phyloP scores from a whole-genome alignment of 92 coral and sea anemone species.

The Micromussa lordhowensis region DNA sequence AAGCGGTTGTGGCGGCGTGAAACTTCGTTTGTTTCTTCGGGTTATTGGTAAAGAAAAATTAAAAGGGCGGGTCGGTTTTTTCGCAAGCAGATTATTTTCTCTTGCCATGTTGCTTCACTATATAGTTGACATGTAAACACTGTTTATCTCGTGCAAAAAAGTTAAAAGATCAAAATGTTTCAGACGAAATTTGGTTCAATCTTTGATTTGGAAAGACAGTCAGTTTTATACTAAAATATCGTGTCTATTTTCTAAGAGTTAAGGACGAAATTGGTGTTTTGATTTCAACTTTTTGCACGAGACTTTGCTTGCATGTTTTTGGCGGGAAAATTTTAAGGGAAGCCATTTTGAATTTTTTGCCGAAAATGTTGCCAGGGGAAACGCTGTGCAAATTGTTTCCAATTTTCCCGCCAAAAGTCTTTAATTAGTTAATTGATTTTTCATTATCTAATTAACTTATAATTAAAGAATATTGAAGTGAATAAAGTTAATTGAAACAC shows the following conservation, averaged over 20 bases:
- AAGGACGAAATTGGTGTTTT: background rate
- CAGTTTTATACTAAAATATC: background rate
- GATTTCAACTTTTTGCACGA: background rate
- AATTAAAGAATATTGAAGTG: background rate
- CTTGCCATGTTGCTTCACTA: background rate
- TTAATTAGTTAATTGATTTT: background rate
- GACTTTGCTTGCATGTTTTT: background rate
- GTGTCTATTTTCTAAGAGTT: background rate
- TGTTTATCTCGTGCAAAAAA: background rate
- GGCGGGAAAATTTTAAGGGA: background rate
- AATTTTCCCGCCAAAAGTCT: constrained; percentile 33
- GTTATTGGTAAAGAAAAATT: background rate
- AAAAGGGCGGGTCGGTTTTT: background rate
- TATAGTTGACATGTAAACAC: background rate
- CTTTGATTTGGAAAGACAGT: background rate
- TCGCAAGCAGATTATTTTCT: background rate
- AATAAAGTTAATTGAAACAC: background rate
- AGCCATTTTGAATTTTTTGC: constrained; percentile 7
- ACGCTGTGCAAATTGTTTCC: constrained; percentile 10
- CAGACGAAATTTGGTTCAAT: background rate
- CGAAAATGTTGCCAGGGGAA: constrained; percentile 10
- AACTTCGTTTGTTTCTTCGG: background rate
- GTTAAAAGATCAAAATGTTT: background rate
- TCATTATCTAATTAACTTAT: background rate
- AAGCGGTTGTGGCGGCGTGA: background rate